Conservation (phyloP, 1,140 invertebrate species). For the Camponotus pennsylvanicus region DNA sequence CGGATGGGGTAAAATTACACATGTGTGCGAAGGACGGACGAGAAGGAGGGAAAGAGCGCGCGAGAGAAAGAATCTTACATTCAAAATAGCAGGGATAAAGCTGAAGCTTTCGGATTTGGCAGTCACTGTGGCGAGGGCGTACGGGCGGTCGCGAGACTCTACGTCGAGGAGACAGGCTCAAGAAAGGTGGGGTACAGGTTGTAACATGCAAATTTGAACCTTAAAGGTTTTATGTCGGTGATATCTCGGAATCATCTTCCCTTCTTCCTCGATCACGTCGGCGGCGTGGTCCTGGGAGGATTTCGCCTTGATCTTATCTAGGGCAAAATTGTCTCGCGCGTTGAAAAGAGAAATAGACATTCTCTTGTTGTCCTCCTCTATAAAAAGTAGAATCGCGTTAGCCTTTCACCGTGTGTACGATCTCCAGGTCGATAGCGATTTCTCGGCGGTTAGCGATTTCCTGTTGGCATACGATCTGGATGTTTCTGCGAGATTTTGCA, state of each 20-base stretch:
- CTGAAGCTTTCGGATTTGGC: constrained; percentile 72
- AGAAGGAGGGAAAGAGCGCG: not conserved
- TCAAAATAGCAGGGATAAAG: constrained; percentile 82
- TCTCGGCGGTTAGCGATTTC: not conserved
- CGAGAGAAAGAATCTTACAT: constrained; percentile 79
- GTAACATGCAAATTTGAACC: constrained; percentile 86
- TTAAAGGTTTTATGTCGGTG: constrained; percentile 86
- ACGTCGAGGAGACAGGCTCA: constrained; percentile 66
- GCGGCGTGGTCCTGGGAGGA: constrained; percentile 72
- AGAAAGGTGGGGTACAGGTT: constrained; percentile 78
- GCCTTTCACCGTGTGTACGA: constrained; percentile 45
- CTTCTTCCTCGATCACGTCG: constrained; percentile 63
- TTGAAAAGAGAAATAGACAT: constrained; percentile 65
- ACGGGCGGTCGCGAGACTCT: constrained; percentile 67
- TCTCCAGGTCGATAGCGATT: not conserved
- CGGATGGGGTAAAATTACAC: constrained; percentile 44
- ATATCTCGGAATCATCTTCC: constrained; percentile 85
- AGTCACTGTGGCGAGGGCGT: constrained; percentile 63
- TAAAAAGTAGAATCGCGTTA: constrained; percentile 47
- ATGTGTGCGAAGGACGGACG: constrained; percentile 6
- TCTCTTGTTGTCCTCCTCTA: constrained; percentile 56
- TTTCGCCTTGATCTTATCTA: constrained; percentile 80
- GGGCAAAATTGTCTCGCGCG: constrained; percentile 78
- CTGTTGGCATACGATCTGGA: constrained; percentile 35
- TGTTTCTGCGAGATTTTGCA: not conserved